Evolutionary conservation across 2,888 invertebrate genomes (phyloP).

Genomic region (Pterostichus madidus): DNA sequence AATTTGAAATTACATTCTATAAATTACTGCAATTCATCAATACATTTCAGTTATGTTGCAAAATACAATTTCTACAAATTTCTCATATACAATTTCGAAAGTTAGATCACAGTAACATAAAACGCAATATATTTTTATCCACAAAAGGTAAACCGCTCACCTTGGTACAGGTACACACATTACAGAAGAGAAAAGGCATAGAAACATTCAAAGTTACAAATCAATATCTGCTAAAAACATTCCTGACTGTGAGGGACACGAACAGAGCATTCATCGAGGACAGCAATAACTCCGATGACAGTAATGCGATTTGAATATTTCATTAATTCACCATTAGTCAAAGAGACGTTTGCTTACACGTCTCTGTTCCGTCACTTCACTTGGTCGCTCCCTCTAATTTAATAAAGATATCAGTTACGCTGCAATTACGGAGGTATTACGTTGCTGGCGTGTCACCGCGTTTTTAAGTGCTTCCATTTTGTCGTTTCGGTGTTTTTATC

Average conservation of each 20-base stretch:
- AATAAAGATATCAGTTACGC: constrained; percentile 61
- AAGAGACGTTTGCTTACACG: constrained; percentile 51
- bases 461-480: constrained; percentile 1
- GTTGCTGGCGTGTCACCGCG: not conserved
- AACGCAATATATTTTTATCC: constrained; percentile 23
- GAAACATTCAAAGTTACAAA: constrained; percentile 12
- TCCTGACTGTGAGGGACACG: constrained; percentile 15
- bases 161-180: constrained; percentile 24
- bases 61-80: too few species aligned
- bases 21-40: too few species aligned
- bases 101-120: not conserved
- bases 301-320: constrained; percentile 54
- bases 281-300: constrained; percentile 45
- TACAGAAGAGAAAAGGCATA: constrained; percentile 10
- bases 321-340: constrained; percentile 57
- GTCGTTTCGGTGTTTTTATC: constrained; percentile 1
- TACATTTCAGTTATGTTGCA: too few species aligned
- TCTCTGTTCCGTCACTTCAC: constrained; percentile 9
- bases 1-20: too few species aligned
- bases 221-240: constrained; percentile 19
- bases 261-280: not conserved
- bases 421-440: constrained; percentile 39
- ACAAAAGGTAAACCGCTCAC: constrained; percentile 33
- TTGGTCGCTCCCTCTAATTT: constrained; percentile 45
- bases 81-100: not conserved